Conservation (phyloP, 2,888 invertebrate genomes). For the Cordilura impudica region DNA sequence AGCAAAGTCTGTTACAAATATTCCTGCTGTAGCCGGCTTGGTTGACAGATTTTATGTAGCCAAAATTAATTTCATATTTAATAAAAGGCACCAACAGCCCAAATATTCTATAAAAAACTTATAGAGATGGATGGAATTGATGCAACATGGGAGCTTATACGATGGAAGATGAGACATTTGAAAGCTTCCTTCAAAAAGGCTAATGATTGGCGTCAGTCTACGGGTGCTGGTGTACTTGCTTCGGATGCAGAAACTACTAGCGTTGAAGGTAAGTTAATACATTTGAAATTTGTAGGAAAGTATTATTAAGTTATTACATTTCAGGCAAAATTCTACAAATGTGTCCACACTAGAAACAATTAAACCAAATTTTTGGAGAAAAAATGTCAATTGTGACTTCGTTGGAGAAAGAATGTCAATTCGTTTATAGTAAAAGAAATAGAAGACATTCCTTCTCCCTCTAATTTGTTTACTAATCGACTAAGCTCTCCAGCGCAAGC, state of each 20-base stretch:
- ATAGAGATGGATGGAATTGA: constrained; percentile 21
- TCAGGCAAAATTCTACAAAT: constrained; percentile 1
- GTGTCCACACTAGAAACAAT: not conserved
- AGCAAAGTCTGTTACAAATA: too few relatives aligned
- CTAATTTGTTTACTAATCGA: not conserved
- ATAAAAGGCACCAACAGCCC: constrained; percentile 44
- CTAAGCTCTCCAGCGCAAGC: not conserved
- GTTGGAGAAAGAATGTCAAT: not conserved
- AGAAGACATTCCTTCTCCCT: not conserved
- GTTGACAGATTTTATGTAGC: not conserved
- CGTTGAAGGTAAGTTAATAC: constrained; percentile 19
- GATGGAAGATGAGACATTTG: constrained; percentile 45
- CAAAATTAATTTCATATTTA: not conserved
- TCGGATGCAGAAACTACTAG: constrained; percentile 13
- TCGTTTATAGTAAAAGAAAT: not conserved
- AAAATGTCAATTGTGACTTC: not conserved
- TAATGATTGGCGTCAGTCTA: constrained; percentile 34
- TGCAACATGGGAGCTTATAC: constrained; percentile 38
- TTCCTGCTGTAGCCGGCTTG: not conserved
- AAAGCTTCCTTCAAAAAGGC: constrained; percentile 41
- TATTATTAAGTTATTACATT: not conserved
- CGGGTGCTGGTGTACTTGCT: not conserved
- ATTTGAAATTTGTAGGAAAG: not conserved
- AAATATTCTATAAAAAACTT: constrained; percentile 52
- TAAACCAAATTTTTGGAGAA: not conserved